These are phyloP conservation scores for Carapus acus DNA, from an alignment of 2,797 vertebrate genomes.

Conservation along the genomic window DNA sequence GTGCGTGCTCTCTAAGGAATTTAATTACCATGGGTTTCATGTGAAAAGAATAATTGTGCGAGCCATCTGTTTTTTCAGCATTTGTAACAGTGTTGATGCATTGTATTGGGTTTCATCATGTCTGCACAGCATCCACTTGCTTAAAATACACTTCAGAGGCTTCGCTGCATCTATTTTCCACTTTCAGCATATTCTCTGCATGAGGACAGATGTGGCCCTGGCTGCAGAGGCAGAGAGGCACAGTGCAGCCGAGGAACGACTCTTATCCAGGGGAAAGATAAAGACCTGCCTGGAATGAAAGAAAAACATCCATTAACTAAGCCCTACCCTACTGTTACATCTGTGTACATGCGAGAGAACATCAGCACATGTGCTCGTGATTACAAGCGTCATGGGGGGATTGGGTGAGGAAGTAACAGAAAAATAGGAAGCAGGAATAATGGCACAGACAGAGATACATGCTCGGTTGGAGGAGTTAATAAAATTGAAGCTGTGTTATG, in stretches of 20 bases:
- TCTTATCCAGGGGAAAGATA: slow-evolving; percentile 40
- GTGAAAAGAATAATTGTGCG: background rate
- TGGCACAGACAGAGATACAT: slow-evolving; percentile 57
- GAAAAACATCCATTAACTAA: slow-evolving; percentile 38
- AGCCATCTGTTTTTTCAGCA: background rate
- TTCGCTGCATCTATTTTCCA: slow-evolving; percentile 22
- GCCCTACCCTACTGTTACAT: slow-evolving; percentile 34
- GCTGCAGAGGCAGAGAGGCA: slow-evolving; percentile 16
- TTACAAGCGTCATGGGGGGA: slow-evolving; percentile 42
- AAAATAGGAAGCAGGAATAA: slow-evolving; percentile 51
- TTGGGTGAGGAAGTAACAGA: slow-evolving; percentile 24
- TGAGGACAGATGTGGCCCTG: slow-evolving; percentile 43
- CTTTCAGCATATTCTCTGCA: slow-evolving; percentile 32
- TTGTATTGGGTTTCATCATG: background rate
- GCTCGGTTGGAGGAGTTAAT: slow-evolving; percentile 72
- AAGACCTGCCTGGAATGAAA: slow-evolving; percentile 39
- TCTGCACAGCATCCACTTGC: slow-evolving; percentile 11
- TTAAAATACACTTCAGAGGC: slow-evolving; percentile 19
- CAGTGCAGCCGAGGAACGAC: slow-evolving; percentile 35
- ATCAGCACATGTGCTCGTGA: slow-evolving; percentile 28
- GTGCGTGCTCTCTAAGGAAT: background rate
- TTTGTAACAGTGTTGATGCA: background rate
- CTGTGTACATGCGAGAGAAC: slow-evolving; percentile 43
- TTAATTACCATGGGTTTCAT: background rate
- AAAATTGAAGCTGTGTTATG: slow-evolving; percentile 72